Evolutionary conservation across 2,888 invertebrate genomes (phyloP).

Genomic region (Masnerella sp.): DNA sequence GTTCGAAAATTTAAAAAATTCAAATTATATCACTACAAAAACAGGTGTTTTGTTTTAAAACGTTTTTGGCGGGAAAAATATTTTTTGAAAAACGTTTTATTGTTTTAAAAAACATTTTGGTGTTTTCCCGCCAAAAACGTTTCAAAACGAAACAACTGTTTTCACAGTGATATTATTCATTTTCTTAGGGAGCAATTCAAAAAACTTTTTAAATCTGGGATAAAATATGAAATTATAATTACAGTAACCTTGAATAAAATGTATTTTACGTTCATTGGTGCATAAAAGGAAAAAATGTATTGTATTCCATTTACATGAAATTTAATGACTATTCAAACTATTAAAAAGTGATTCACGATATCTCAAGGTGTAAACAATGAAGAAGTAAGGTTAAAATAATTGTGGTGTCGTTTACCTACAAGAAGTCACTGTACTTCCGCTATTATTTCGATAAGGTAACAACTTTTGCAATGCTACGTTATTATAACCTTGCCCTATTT

Average conservation of each 20-base stretch:
- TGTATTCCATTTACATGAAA: conserved; percentile 57
- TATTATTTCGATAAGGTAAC: conserved; percentile 43
- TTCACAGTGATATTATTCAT: neutral
- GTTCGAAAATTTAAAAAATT: no score
- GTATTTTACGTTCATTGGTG: conserved; percentile 52
- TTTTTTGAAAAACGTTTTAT: no score
- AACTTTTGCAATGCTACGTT: conserved; percentile 44
- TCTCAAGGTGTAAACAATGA: conserved; percentile 68
- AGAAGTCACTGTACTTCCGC: conserved; percentile 56
- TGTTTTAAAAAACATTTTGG: no score
- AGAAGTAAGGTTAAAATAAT: conserved; percentile 63
- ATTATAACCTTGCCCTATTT: conserved; percentile 52
- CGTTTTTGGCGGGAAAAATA: no score
- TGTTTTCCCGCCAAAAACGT: no score
- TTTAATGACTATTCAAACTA: conserved; percentile 61
- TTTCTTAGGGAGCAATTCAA: neutral
- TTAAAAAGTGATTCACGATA: conserved; percentile 65
- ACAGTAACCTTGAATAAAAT: conserved; percentile 41
- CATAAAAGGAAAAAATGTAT: conserved; percentile 48
- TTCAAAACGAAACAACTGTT: neutral
- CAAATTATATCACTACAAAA: no score
- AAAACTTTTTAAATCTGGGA: conserved; percentile 11
- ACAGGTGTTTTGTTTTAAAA: no score
- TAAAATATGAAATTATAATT: conserved; percentile 43
- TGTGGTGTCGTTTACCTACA: conserved; percentile 59